A percentile compares a stretch with the other conserved stretches of the same genome.
These are phyloP conservation scores for Pseudeuparius sepicola DNA, from an alignment of 2,888 invertebrate genomes.

Conservation along the genomic window DNA sequence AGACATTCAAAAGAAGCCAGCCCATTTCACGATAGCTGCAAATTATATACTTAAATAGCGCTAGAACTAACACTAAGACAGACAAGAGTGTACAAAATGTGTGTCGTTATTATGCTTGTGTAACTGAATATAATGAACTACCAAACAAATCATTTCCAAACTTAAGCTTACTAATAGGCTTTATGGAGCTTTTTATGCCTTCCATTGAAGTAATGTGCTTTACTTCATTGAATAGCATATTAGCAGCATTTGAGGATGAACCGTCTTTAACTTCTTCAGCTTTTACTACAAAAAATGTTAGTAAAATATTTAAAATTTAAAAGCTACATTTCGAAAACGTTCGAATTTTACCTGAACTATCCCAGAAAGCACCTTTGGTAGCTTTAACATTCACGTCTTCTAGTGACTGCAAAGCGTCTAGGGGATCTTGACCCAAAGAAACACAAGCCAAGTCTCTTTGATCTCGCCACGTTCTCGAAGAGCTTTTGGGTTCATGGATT, in stretches of 20 bases:
- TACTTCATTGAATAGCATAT: slow-evolving; percentile 29
- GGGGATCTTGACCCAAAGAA: slow-evolving; percentile 50
- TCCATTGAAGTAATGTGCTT: slow-evolving; percentile 31
- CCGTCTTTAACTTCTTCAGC: slow-evolving; percentile 16
- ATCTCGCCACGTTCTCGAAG: slow-evolving; percentile 46
- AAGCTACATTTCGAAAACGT: too few relatives aligned
- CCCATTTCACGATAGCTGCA: too few relatives aligned
- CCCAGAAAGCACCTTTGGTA: too few relatives aligned
- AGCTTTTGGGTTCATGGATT: slow-evolving; percentile 38
- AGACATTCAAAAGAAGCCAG: too few relatives aligned
- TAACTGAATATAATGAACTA: too few relatives aligned
- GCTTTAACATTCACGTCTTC: too few relatives aligned
- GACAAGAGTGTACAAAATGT: too few relatives aligned
- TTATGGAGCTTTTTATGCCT: slow-evolving; percentile 32
- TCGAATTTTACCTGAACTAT: too few relatives aligned
- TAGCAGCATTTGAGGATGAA: slow-evolving; percentile 23
- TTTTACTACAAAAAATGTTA: slow-evolving; percentile 18
- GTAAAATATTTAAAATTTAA: not conserved
- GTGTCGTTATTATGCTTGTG: too few relatives aligned
- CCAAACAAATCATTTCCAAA: not conserved
- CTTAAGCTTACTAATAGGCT: slow-evolving; percentile 30
- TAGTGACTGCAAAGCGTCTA: slow-evolving; percentile 41
- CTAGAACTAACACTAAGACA: too few relatives aligned
- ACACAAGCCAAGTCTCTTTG: slow-evolving; percentile 51
- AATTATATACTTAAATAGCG: too few relatives aligned